Base-by-base conservation (phyloP, 92 coral and sea anemone genomes). In the Porites cylindrica region DNA sequence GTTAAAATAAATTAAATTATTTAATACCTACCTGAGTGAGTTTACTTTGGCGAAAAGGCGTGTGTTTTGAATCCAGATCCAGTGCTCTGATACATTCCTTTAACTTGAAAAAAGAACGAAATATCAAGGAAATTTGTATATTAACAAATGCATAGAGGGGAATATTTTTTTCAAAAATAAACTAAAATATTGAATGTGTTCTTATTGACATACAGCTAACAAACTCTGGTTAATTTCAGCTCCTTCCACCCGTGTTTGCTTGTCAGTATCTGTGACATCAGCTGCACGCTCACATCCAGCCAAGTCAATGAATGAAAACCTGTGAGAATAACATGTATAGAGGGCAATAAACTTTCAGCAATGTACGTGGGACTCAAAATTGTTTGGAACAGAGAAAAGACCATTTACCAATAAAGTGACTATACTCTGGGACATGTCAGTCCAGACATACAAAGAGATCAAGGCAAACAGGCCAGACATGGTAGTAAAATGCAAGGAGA, bases 241-340 rank as follows among this genome's bases (percentile, higher is more conserved):
- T 52, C 98, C 98, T 81, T 95, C 98, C 90, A 95, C 88, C 51
- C 98, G 84, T 8, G 98, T 95, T 75, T 93, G 98, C 70, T 93
- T 93, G 78, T 95, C 98, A n/a, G 91, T 90, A 83, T 95, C 96
- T 8, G 96, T 95, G 63, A 95, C 98, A 80, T 95, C 98, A 51
- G 95, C 96, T 12, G 98, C 98, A 17, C 98, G 90, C 50, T 95
- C 98, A 82, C 96, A 90, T 24, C 98, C 98, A 50, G 98, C 98
- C 75, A 95, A 93, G 71, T 95, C 98, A 79, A 95, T 90, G 77
- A 95, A 95, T 10, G 98, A 93, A 81, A 95, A 95, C 82, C 93
- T 90, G 54, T 69, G 18, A 47, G 21, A 66, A 73, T 47, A 10
- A 51, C 19, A 68, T 11, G 52, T 17, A 17, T 1, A 78, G 26